Percentiles rank a stretch among this genome's conserved stretches.
Conservation (phyloP, 2,888 invertebrate genomes). For the Neoascia interrupta region DNA sequence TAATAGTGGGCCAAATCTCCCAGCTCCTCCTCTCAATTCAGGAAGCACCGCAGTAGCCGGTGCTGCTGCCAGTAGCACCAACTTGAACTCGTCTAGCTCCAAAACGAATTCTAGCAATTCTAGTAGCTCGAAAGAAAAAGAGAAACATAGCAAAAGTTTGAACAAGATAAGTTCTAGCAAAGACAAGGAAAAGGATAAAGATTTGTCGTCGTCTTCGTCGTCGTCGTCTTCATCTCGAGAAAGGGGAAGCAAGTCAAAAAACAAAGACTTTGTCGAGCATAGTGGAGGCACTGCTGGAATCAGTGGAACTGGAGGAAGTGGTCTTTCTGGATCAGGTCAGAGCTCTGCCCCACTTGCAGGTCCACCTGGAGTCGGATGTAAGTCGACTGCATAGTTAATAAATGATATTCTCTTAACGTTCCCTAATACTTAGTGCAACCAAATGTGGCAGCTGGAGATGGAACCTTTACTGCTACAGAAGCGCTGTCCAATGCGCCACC, state of each 20-base stretch:
- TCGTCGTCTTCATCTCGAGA: slow-evolving; percentile 77
- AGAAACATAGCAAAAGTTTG: slow-evolving; percentile 78
- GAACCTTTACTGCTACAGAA: slow-evolving; percentile 24
- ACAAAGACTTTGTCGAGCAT: slow-evolving; percentile 73
- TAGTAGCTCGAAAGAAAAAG: slow-evolving; percentile 77
- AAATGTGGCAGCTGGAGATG: slow-evolving; percentile 70
- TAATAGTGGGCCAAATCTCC: slow-evolving; percentile 47
- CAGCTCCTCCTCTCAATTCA: slow-evolving; percentile 33
- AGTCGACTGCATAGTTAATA: not conserved
- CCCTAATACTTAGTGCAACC: slow-evolving; percentile 79
- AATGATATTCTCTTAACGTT: not conserved
- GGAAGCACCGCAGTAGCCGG: slow-evolving; percentile 52
- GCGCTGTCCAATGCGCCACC: slow-evolving; percentile 11
- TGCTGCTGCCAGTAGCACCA: slow-evolving; percentile 65
- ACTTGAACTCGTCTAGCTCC: slow-evolving; percentile 62
- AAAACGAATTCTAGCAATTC: slow-evolving; percentile 44
- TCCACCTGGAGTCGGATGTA: slow-evolving; percentile 18
- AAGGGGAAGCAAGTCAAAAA: slow-evolving; percentile 78
- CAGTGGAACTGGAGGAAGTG: slow-evolving; percentile 31
- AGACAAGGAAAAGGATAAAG: slow-evolving; percentile 77
- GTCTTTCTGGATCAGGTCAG: slow-evolving; percentile 31
- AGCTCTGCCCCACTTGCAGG: slow-evolving; percentile 11
- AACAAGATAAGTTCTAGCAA: slow-evolving; percentile 77
- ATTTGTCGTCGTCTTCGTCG: slow-evolving; percentile 75
- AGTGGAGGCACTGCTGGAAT: slow-evolving; percentile 39